phyloP scores from a whole-genome alignment of 2,797 vertebrate species.

The Pipistrellus nathusii region DNA sequence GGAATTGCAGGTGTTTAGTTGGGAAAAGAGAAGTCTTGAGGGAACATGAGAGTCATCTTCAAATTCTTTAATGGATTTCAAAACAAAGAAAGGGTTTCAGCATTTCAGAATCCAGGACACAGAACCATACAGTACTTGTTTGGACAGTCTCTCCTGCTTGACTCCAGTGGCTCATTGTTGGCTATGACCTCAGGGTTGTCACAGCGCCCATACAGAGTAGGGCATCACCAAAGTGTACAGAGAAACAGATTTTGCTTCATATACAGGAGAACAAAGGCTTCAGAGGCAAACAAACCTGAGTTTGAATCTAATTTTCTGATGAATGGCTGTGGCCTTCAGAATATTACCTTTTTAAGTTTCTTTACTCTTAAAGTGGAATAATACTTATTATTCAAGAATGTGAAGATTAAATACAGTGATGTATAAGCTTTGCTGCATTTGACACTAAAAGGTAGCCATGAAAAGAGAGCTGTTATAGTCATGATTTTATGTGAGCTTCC shows the following conservation, averaged over 20 bases:
- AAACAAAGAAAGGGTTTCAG: not conserved
- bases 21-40: not conserved
- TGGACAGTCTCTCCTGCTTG: not conserved
- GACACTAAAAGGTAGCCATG: not conserved
- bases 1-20: not conserved
- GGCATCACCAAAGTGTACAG: not conserved
- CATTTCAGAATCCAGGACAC: not conserved
- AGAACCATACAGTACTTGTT: accelerated
- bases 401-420: not conserved
- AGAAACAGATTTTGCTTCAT: not conserved
- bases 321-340: not conserved
- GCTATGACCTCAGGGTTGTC: not conserved
- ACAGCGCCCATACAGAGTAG: not conserved
- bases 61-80: not conserved
- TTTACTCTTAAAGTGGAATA: not conserved
- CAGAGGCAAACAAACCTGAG: not conserved
- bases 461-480: not conserved
- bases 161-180: not conserved
- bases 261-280: not conserved
- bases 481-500: not conserved
- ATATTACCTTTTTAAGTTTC: not conserved
- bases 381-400: not conserved
- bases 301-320: not conserved
- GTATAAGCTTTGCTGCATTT: not conserved
- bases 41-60: not conserved